Conservation (phyloP, 2,888 invertebrate species). For the Metopia argyrocephala region DNA sequence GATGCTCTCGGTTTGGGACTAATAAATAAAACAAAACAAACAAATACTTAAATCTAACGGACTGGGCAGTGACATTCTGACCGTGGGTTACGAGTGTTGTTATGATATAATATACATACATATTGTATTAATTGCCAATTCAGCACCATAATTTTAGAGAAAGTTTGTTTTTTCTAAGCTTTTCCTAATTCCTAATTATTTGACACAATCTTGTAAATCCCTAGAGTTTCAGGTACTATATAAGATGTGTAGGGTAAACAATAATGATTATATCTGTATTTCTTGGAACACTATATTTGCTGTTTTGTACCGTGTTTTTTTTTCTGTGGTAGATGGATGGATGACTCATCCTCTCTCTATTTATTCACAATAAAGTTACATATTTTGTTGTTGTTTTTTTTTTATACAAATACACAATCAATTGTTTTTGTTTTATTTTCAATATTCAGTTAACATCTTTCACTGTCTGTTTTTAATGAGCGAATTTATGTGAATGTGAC, state of each 20-base stretch:
- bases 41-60: too few relatives aligned
- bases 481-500: conserved; percentile 45
- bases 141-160: too few relatives aligned
- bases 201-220: background rate
- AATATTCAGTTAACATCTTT: conserved; percentile 55
- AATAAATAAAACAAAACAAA: too few relatives aligned
- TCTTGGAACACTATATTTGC: conserved; percentile 60
- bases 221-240: background rate
- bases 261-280: conserved; percentile 53
- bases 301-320: conserved; percentile 18
- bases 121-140: too few relatives aligned
- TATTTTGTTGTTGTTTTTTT: conserved; percentile 2
- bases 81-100: too few relatives aligned
- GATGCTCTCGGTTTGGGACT: too few relatives aligned
- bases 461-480: conserved; percentile 33
- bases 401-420: conserved; percentile 26
- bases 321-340: conserved; percentile 29
- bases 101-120: too few relatives aligned
- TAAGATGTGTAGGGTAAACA: conserved; percentile 40
- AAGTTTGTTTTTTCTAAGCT: too few relatives aligned
- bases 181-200: background rate
- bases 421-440: conserved; percentile 31
- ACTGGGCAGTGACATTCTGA: too few relatives aligned
- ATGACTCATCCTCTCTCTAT: conserved; percentile 56
- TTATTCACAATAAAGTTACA: conserved; percentile 41